Conservation (phyloP, 2,113 vertebrate species). For the Aleadryas rufinucha region DNA sequence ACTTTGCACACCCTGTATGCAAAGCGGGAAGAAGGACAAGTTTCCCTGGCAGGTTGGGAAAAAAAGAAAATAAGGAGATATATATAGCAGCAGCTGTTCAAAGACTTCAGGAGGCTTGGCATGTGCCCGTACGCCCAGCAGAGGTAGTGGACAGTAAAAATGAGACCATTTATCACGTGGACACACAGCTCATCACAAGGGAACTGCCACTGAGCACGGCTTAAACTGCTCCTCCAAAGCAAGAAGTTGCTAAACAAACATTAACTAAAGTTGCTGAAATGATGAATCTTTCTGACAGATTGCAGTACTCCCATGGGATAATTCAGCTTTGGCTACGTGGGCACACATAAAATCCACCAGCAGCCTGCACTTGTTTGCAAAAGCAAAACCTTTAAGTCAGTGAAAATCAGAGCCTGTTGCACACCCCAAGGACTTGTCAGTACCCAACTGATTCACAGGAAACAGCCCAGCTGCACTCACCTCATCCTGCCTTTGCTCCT, state of each 20-base stretch:
- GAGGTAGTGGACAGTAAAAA: neutral
- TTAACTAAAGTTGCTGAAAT: constrained; percentile 27
- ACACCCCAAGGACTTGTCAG: neutral
- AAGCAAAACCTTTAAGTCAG: neutral
- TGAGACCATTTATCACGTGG: constrained; percentile 1
- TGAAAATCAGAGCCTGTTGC: neutral
- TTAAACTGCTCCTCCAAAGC: neutral
- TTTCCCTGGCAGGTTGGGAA: neutral
- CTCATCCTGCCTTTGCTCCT: neutral
- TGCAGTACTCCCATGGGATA: neutral
- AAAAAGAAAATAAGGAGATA: neutral
- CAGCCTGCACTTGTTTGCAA: neutral
- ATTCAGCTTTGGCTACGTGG: neutral
- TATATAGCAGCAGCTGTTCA: constrained; percentile 36
- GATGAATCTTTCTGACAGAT: constrained; percentile 14
- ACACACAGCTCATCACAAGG: neutral
- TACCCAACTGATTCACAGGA: rapidly evolving
- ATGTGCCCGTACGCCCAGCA: neutral
- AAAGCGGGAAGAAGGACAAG: neutral
- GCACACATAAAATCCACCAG: neutral
- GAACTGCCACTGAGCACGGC: rapidly evolving
- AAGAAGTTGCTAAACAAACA: neutral
- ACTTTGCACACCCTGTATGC: neutral
- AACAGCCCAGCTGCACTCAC: neutral
- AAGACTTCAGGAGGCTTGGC: constrained; percentile 28